Percentiles rank a stretch among this genome's conserved stretches.
Evolutionary conservation across 2,113 vertebrate species (phyloP).

Genomic region (Neomonachus schauinslandi): DNA sequence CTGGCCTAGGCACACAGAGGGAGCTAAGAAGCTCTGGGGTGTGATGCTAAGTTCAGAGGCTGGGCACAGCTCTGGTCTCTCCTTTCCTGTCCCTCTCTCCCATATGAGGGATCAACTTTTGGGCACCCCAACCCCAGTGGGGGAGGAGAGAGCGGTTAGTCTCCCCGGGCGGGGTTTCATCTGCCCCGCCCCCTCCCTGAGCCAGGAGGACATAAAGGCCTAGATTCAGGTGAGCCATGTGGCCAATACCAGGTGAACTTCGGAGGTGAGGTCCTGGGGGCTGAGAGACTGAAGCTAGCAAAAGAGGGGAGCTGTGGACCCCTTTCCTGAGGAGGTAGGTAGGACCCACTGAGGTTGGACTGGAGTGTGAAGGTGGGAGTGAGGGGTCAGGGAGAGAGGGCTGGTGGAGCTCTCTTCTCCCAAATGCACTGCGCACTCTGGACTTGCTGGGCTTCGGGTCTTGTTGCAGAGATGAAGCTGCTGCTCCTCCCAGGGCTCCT

Average conservation of each 20-base stretch:
- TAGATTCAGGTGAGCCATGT: not conserved
- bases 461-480: slow-evolving; percentile 80
- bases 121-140: not conserved
- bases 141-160: not conserved
- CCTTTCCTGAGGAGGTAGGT: not conserved
- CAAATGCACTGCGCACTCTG: not conserved
- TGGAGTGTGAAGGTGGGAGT: not conserved
- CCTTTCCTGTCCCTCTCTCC: not conserved
- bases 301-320: not conserved
- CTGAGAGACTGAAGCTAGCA: not conserved
- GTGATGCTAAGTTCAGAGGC: not conserved
- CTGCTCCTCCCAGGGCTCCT: slow-evolving; percentile 57
- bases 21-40: not conserved
- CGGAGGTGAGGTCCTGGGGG: not conserved
- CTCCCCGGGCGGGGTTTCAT: not conserved
- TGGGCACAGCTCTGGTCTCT: not conserved
- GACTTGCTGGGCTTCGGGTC: not conserved
- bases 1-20: not conserved
- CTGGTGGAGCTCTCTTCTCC: not conserved
- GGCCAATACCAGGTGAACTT: not conserved
- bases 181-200: not conserved
- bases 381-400: not conserved
- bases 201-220: slow-evolving; percentile 57
- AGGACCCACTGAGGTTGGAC: not conserved
- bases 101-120: not conserved